Conservation (phyloP, 2,797 vertebrate species). For the Halcyon smyrnensis region DNA sequence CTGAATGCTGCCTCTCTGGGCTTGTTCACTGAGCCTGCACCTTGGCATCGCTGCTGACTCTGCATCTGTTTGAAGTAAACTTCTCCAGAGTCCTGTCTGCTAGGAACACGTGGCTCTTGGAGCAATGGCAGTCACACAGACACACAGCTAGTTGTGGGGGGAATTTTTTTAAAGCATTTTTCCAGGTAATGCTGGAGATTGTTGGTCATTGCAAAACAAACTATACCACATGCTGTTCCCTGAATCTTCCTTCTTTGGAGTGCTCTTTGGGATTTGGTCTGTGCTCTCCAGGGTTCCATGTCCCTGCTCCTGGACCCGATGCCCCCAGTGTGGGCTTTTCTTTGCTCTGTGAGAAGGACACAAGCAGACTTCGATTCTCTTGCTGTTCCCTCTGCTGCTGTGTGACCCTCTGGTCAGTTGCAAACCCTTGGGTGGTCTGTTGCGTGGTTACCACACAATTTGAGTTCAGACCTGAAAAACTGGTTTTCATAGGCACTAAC, state of each 20-base stretch:
- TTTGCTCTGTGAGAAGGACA: background rate
- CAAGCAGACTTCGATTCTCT: background rate
- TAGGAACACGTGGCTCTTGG: background rate
- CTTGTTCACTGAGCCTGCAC: background rate
- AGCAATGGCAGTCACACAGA: background rate
- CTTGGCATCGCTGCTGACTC: background rate
- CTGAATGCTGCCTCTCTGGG: background rate
- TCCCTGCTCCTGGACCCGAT: background rate
- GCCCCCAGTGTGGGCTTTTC: background rate
- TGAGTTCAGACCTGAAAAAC: slow-evolving; percentile 63
- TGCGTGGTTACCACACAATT: background rate
- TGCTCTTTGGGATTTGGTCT: background rate
- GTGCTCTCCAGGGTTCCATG: background rate
- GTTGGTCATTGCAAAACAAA: background rate
- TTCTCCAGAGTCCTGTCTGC: background rate
- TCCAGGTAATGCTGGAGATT: background rate
- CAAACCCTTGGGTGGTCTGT: slow-evolving; percentile 56
- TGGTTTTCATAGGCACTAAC: slow-evolving; percentile 12
- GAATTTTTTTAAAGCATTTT: background rate
- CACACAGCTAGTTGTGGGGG: background rate
- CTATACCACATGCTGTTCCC: background rate
- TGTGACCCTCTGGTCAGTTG: background rate
- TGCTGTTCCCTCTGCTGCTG: background rate
- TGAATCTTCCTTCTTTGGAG: background rate
- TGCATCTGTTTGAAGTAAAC: background rate